phyloP scores from a whole-genome alignment of 1,140 invertebrate species.

The Lysiphlebus fabarum region DNA sequence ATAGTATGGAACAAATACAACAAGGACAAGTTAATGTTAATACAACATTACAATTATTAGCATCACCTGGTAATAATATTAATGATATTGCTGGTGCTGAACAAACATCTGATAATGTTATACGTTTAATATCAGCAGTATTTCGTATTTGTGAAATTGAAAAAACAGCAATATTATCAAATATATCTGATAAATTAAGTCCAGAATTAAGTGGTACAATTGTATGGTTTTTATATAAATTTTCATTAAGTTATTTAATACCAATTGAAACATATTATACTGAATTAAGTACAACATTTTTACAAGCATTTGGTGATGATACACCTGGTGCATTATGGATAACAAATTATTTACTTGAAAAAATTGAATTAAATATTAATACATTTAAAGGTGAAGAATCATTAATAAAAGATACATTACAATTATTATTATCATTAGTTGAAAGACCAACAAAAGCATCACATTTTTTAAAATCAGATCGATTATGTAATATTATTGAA shows the following conservation, averaged over 20 bases:
- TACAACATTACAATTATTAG: slow-evolving; percentile 54
- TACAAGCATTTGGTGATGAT: slow-evolving; percentile 62
- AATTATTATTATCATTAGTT: slow-evolving; percentile 60
- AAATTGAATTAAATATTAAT: slow-evolving; percentile 61
- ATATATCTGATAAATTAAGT: slow-evolving; percentile 65
- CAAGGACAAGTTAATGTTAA: slow-evolving; percentile 46
- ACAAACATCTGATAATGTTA: slow-evolving; percentile 59
- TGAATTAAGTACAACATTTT: slow-evolving; percentile 59
- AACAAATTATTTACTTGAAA: slow-evolving; percentile 63
- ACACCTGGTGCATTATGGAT: slow-evolving; percentile 61
- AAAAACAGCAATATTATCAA: slow-evolving; percentile 61
- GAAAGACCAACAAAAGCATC: slow-evolving; percentile 55
- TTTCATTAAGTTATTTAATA: slow-evolving; percentile 72
- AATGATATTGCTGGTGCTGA: slow-evolving; percentile 56
- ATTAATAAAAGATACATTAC: slow-evolving; percentile 61
- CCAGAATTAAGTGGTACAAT: slow-evolving; percentile 76
- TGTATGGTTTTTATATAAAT: slow-evolving; percentile 79
- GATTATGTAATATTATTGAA: slow-evolving; percentile 45
- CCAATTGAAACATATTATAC: slow-evolving; percentile 67
- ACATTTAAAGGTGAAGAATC: slow-evolving; percentile 59
- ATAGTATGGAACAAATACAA: slow-evolving; percentile 59
- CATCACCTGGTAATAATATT: slow-evolving; percentile 50
- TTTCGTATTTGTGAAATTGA: slow-evolving; percentile 70
- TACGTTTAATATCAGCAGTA: slow-evolving; percentile 65
- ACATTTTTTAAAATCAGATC: slow-evolving; percentile 40